phyloP scores from a whole-genome alignment of 2,888 invertebrate genomes.

The Drosophila emarginata region DNA sequence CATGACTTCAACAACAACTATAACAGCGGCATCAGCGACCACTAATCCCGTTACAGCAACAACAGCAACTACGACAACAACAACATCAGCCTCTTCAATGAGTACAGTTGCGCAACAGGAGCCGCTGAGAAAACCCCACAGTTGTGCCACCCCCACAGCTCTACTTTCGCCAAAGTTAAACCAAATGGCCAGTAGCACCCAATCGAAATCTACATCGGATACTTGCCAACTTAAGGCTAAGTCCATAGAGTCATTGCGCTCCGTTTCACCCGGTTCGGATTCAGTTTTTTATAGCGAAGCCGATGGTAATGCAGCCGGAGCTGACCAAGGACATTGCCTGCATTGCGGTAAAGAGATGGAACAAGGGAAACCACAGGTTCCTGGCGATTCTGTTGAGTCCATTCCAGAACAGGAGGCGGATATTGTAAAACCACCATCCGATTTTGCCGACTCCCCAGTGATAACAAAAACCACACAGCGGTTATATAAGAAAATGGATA shows the following conservation, averaged over 20 bases:
- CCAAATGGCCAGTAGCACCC: conserved; percentile 12
- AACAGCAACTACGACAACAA: conserved; percentile 20
- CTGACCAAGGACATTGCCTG: conserved; percentile 87
- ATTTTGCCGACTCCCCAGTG: conserved; percentile 93
- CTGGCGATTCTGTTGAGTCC: conserved; percentile 81
- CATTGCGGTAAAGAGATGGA: conserved; percentile 93
- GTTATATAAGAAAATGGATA: conserved; percentile 90
- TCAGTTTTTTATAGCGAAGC: conserved; percentile 94
- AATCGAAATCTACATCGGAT: conserved; percentile 70
- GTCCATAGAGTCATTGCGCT: conserved; percentile 92
- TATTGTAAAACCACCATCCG: conserved; percentile 94
- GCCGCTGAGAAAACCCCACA: conserved; percentile 52
- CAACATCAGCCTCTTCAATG: conserved; percentile 32
- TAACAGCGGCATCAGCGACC: conserved; percentile 20
- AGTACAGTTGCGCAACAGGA: conserved; percentile 42
- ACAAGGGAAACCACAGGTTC: conserved; percentile 83
- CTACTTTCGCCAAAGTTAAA: conserved; percentile 50
- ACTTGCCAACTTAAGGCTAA: conserved; percentile 87
- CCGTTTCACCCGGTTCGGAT: conserved; percentile 95
- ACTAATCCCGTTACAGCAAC: conserved; percentile 23
- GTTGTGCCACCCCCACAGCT: conserved; percentile 63
- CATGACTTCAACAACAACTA: conserved; percentile 44
- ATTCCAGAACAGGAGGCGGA: conserved; percentile 84
- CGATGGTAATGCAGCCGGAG: conserved; percentile 84
- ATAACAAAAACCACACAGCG: conserved; percentile 84